Conservation (phyloP, 23 tunicate genomes). For the Styela clava region DNA sequence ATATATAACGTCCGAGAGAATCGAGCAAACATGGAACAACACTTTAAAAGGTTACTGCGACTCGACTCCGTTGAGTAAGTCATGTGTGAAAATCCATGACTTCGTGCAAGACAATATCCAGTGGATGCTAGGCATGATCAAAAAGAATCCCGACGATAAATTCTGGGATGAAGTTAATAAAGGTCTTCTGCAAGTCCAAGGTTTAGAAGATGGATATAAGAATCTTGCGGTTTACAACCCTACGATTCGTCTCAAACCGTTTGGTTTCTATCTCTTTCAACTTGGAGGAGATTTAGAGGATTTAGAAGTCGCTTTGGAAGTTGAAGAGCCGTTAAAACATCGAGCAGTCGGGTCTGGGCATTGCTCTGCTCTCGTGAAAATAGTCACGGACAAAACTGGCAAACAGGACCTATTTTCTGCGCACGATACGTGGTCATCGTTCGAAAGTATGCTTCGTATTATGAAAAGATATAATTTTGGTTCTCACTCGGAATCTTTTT, state of each 20-base stretch:
- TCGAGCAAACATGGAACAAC: constrained; percentile 30
- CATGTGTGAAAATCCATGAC: constrained; percentile 17
- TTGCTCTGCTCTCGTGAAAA: constrained; percentile 51
- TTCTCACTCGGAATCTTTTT: constrained; percentile 25
- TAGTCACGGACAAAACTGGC: constrained; percentile 25
- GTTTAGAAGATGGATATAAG: constrained; percentile 44
- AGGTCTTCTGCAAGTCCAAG: constrained; percentile 44
- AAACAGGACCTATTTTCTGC: constrained; percentile 30
- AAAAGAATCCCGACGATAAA: constrained; percentile 19
- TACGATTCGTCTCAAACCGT: constrained; percentile 46
- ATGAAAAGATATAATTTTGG: constrained; percentile 41
- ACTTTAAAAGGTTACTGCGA: constrained; percentile 15
- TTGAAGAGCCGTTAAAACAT: not conserved
- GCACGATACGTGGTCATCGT: constrained; percentile 47
- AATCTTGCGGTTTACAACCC: constrained; percentile 7
- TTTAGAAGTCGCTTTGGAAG: constrained; percentile 26
- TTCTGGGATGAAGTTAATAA: constrained; percentile 45
- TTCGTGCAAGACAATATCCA: constrained; percentile 22
- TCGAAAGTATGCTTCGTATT: constrained; percentile 35
- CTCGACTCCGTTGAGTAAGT: constrained; percentile 17
- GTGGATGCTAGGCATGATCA: constrained; percentile 34
- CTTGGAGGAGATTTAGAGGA: constrained; percentile 36
- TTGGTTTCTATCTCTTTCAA: constrained; percentile 39
- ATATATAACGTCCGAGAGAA: constrained; percentile 12
- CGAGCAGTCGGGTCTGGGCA: constrained; percentile 30